Evolutionary conservation across 2,888 invertebrate genomes (phyloP), one percentile per base, ranked within the genome.

Genomic region (Drosophila antonietae): DNA sequence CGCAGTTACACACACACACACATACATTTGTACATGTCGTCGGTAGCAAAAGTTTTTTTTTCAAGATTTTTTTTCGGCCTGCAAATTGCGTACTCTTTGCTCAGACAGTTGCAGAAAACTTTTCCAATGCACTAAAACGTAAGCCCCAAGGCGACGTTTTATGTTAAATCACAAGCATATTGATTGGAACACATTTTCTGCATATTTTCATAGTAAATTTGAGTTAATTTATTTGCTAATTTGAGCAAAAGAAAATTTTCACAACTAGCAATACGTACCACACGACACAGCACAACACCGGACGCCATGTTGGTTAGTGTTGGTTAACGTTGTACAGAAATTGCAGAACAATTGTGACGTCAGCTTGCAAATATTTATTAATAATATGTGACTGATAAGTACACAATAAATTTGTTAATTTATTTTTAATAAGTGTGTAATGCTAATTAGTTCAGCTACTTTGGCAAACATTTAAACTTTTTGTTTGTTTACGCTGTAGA

Each of bases 201-300:
- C 64, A 74, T 37, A 80, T 73, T 79, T 79, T 75, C 28, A 62
- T 6, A 23, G 9, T 37, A 49, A 84, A 79, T 83, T 88, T 59
- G 63, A 79, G 77, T 87, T 83, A 85, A 77, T 80, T 90, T 77
- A 71, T 67, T 68, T 66, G 58, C 51, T 55, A 73, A 81, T 73
- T 74, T 62, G 33, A 68, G 58, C 60, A 76, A 78, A 81, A 75
- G 73, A 77, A 79, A 90, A 74, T 90, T 89, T 89, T 90, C 88
- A 83, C 83, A 58, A 71, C 78, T 67, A 83, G 72, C 65, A 73
- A 82, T 81, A 83, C 83, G 90, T 94, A 96, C 97, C 96, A 95
- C 97, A 97, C 97, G 96, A 97, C 96, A 97, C 97, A 97, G 97
- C 97, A 97, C 96, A 96, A 96, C 97, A 97, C 97, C 97, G 96